Evolutionary conservation across 2,113 vertebrate genomes (phyloP).

Genomic region (Heliornis fulica): DNA sequence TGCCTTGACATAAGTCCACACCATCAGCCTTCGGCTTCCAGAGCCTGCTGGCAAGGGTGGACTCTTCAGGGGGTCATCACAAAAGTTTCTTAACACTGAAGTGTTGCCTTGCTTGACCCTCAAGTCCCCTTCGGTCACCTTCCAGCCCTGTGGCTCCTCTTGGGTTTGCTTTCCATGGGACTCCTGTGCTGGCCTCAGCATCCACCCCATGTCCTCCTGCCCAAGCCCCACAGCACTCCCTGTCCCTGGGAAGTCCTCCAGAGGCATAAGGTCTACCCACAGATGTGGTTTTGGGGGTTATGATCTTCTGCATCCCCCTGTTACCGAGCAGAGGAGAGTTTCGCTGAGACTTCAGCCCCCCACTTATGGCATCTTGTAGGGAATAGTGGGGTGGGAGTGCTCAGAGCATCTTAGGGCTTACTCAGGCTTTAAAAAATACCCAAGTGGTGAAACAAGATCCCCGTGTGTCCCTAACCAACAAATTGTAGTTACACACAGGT

Average conservation of each 20-base stretch:
- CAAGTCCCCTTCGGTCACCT: not conserved
- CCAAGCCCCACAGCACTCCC: not conserved
- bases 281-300: not conserved
- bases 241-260: not conserved
- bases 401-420: not conserved
- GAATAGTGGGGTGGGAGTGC: not conserved
- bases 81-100: not conserved
- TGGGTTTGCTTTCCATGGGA: not conserved
- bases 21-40: not conserved
- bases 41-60: not conserved
- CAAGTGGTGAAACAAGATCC: not conserved
- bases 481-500: constrained; percentile 10
- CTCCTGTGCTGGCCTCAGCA: not conserved
- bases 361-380: not conserved
- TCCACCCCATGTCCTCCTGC: not conserved
- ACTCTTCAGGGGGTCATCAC: not conserved
- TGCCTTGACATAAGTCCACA: not conserved
- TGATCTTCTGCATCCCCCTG: rapidly evolving
- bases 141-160: not conserved
- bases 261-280: not conserved
- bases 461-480: not conserved
- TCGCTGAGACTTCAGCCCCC: not conserved
- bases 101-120: not conserved
- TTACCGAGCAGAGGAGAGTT: not conserved
- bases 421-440: constrained; percentile 12